Base-by-base conservation (phyloP, 2,888 invertebrate species). In the Electrophaes corylata region DNA sequence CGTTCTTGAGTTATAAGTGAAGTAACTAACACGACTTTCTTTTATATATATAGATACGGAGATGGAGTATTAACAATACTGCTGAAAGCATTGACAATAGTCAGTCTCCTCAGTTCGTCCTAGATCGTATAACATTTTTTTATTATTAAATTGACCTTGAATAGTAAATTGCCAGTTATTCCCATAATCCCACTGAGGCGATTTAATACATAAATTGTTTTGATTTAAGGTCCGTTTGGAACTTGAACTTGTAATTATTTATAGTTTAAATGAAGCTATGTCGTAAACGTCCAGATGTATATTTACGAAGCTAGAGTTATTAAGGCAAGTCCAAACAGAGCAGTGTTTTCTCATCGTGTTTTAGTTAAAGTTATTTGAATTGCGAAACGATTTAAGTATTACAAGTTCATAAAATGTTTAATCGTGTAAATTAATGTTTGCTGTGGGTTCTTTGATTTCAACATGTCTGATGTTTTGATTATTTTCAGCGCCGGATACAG, bases 221-320 rank as follows among this genome's bases (percentile, higher is more conserved):
- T 84, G 79, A 85, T 84, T 81, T 84, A 81, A 72, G 68, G 72
- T 74, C 72, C 48, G 65, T 58, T 64, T 62, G 57, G 67, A 67
- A 72, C 71, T 72, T 77, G 74, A 69, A 73, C 76, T 79, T 71
- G 75, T 80, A 79, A 82, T 84, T 85, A 83, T 84, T 85, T 84
- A 85, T 85, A 79, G 83, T 80, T 80, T 77, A 82, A 85, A 84
- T 84, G 79, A 82, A 84, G 80, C 70, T 73, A 78, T 81, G 76
- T 79, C 81, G 79, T 86, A 82, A 86, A 86, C 49, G 79, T 79
- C 78, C 54, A 62, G 60, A 62, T 81, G 83, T 86, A 83, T 81
- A 86, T 81, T 73, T 77, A 73, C 72, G 75, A 70, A 75, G 71
- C 69, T 70, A 63, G 65, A 67, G 72, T 76, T 74, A 77, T 82